Conservation (phyloP, 1,140 invertebrate species). For the Drosophila rhopaloa region DNA sequence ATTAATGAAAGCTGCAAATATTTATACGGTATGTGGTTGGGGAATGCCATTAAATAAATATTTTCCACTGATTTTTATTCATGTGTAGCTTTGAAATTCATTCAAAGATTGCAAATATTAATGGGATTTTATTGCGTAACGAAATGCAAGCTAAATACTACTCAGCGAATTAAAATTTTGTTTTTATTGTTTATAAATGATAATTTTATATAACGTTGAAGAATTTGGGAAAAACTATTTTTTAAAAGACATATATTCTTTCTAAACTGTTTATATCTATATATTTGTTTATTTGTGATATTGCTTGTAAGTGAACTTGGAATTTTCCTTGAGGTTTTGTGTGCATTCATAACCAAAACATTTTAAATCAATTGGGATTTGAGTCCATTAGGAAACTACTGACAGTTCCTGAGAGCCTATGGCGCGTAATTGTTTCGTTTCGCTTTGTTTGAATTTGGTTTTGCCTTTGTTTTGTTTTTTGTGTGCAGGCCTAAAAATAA, state of each 20-base stretch:
- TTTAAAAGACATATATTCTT: background rate
- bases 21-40: slow-evolving; percentile 1
- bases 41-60: slow-evolving; percentile 11
- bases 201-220: no score
- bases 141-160: background rate
- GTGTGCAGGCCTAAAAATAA: slow-evolving; percentile 60
- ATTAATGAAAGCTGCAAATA: slow-evolving; percentile 20
- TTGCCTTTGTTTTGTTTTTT: slow-evolving; percentile 27
- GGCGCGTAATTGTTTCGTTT: slow-evolving; percentile 63
- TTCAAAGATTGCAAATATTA: background rate
- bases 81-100: background rate
- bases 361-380: slow-evolving; percentile 27
- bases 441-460: slow-evolving; percentile 27
- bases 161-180: no score
- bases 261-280: background rate
- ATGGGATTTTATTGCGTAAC: background rate
- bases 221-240: no score
- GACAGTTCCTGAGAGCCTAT: slow-evolving; percentile 35
- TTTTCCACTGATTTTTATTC: slow-evolving; percentile 2
- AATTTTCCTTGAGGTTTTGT: no score
- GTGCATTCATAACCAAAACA: slow-evolving; percentile 9
- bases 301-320: no score
- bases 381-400: slow-evolving; percentile 37
- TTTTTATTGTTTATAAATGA: no score
- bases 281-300: background rate